Conservation (phyloP, 2,888 invertebrate genomes). For the Camponotus fellah region DNA sequence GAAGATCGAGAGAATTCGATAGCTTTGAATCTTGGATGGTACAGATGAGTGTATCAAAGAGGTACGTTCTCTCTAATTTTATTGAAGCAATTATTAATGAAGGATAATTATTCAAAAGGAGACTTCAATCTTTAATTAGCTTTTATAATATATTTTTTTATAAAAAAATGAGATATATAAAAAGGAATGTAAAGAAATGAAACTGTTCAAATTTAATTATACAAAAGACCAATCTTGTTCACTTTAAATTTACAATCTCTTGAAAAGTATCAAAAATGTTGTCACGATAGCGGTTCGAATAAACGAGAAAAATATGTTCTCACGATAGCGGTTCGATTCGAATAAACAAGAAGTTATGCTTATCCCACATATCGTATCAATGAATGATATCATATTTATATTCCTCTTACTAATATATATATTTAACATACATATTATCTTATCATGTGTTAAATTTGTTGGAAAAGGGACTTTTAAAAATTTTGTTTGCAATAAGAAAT, state of each 20-base stretch:
- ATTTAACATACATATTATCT: neutral
- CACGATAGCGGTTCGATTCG: neutral
- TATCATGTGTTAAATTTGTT: neutral
- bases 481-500: neutral
- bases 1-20: constrained; percentile 35
- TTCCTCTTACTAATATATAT: neutral
- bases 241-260: neutral
- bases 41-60: constrained; percentile 65
- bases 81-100: neutral
- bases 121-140: neutral
- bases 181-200: neutral
- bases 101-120: neutral
- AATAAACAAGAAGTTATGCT: neutral
- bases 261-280: neutral
- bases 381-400: constrained; percentile 3
- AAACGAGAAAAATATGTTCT: neutral
- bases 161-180: neutral
- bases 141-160: neutral
- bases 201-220: neutral
- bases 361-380: neutral
- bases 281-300: neutral
- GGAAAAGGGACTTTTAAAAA: neutral
- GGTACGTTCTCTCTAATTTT: constrained; percentile 49
- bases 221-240: neutral
- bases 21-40: constrained; percentile 56